A percentile compares a stretch with the other conserved stretches of the same genome.
Conservation (phyloP, 2,888 invertebrate genomes). For the Ephialtes manifestator region DNA sequence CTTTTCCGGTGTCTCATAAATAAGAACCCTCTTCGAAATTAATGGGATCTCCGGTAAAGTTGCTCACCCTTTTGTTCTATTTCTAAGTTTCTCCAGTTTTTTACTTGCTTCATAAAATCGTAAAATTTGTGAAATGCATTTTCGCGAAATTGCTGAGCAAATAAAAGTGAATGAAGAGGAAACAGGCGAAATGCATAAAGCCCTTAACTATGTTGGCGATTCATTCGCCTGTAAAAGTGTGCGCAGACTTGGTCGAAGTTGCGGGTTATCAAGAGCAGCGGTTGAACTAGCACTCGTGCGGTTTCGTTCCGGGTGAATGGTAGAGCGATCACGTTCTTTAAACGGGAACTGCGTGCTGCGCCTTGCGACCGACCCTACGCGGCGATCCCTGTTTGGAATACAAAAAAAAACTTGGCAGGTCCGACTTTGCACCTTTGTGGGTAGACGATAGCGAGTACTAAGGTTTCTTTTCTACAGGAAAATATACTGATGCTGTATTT, state of each 20-base stretch:
- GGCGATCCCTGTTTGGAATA: slow-evolving; percentile 23
- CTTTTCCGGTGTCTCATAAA: too few species aligned
- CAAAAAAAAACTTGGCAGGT: slow-evolving; percentile 5
- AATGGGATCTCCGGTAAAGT: too few species aligned
- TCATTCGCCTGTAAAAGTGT: slow-evolving; percentile 18
- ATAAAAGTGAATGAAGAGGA: neutral
- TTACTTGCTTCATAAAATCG: neutral
- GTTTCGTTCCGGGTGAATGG: slow-evolving; percentile 59
- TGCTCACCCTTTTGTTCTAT: neutral
- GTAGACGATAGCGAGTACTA: slow-evolving; percentile 12
- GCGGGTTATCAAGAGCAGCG: slow-evolving; percentile 10
- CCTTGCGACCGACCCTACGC: neutral
- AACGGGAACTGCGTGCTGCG: slow-evolving; percentile 43
- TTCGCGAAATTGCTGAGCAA: neutral
- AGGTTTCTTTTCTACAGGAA: slow-evolving; percentile 36
- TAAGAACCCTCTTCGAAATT: too few species aligned
- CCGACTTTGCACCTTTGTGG: neutral
- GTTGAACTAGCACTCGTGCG: slow-evolving; percentile 48
- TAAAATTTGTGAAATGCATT: neutral
- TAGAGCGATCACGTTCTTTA: slow-evolving; percentile 48
- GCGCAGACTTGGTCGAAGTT: neutral
- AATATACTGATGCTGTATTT: slow-evolving; percentile 42
- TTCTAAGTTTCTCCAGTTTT: too few species aligned
- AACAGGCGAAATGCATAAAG: neutral
- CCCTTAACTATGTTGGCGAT: slow-evolving; percentile 33